Conservation (phyloP, 2,888 invertebrate species). For the Nebria salina region DNA sequence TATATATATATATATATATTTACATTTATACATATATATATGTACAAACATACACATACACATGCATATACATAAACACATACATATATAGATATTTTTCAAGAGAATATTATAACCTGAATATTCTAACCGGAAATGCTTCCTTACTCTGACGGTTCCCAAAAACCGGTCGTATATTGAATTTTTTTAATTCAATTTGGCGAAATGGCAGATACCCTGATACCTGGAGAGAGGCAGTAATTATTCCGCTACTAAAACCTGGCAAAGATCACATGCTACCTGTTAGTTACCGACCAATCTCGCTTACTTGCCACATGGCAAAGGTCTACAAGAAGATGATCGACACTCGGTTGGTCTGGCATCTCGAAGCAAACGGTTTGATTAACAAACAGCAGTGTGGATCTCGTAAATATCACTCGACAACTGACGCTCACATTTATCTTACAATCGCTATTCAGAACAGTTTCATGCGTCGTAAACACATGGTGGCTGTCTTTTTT, state of each 20-base stretch:
- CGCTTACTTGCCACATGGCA: conserved; percentile 14
- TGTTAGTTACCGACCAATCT: conserved; percentile 28
- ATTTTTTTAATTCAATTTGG: not conserved
- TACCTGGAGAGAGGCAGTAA: conserved; percentile 14
- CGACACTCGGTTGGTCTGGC: conserved; percentile 16
- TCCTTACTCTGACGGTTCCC: too few species aligned
- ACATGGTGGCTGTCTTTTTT: conserved; percentile 20
- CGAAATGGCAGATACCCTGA: conserved; percentile 9
- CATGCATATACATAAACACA: too few species aligned
- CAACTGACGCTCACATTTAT: not conserved
- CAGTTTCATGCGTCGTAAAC: conserved; percentile 6
- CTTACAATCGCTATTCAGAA: conserved; percentile 7
- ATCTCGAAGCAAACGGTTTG: not conserved
- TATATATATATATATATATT: too few species aligned
- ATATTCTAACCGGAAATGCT: too few species aligned
- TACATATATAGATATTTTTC: too few species aligned
- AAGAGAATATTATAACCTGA: too few species aligned
- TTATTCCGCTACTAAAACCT: conserved; percentile 16
- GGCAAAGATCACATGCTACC: not conserved
- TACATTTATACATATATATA: too few species aligned
- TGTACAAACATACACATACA: too few species aligned
- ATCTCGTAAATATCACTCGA: not conserved
- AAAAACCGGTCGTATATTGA: not conserved
- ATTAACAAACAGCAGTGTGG: conserved; percentile 6
- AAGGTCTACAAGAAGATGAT: conserved; percentile 30